Evolutionary conservation across 2,797 vertebrate genomes (phyloP), one percentile per base, ranked within the genome.

Genomic region (Tachyglossus aculeatus): DNA sequence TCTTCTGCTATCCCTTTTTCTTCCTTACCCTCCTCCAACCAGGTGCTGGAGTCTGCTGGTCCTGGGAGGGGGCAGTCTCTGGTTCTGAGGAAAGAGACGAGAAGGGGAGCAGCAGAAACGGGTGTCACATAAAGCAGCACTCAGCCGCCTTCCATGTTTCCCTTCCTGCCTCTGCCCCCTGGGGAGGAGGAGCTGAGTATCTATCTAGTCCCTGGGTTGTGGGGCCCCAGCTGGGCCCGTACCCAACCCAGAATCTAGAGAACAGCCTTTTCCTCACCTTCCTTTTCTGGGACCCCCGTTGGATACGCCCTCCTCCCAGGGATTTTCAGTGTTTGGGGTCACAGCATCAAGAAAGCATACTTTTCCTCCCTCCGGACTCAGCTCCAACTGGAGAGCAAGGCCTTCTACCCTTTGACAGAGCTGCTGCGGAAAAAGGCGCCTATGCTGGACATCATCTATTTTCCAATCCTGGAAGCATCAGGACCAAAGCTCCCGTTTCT

Each of bases 11-110:
- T 65, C 47, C 27, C 58, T 37, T 39, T 51, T 43, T n/a, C 52
- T 31, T 58, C 44, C 58, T 54, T 34, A 60, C 21, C 60, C 41
- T 24, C 63, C 27, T 52, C 57, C 38, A 4, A 29, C 61, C 43
- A 74, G 48, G 67, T 85, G 66, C 73, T 64, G 78, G 58, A 73
- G 64, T 63, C 69, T 36, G 18, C 59, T 67, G 75, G 40, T 60
- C 33, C 38, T 24, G 68, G 56, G 16, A 66, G 41, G 64, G 54
- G 60, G n/a, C 52, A 54, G 50, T 71, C 40, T 47, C 24, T 47
- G 44, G 70, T 64, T 82, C 68, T 79, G 77, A 88, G 69, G 67
- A 82, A 83, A 63, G 37, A 79, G 50, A 45, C 45, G 50, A 32
- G 45, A 15, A 82, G 64, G 41, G 54, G 4, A 75, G 52, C 59